Evolutionary conservation across 2,797 vertebrate genomes (phyloP).

Genomic region (Heterohyrax brucei): DNA sequence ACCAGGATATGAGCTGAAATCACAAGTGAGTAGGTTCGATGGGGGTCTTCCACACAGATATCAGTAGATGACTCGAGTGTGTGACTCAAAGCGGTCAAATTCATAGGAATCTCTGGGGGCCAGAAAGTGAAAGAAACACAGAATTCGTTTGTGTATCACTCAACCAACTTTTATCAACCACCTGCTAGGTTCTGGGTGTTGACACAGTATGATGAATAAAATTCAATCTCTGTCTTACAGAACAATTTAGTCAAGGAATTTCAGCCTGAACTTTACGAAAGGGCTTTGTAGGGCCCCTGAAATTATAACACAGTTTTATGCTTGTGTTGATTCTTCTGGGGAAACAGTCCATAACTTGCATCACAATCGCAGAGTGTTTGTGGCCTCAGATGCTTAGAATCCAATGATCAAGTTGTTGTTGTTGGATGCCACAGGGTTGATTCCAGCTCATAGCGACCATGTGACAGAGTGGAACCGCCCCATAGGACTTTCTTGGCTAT

Average conservation of each 20-base stretch:
- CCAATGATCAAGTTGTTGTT: neutral
- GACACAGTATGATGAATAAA: neutral
- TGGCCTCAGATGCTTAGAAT: neutral
- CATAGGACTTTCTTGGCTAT: neutral
- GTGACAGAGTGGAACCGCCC: neutral
- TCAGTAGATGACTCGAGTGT: neutral
- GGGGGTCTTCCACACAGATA: neutral
- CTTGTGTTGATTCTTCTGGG: conserved; percentile 24
- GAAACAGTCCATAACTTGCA: neutral
- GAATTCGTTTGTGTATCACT: neutral
- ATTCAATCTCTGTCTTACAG: neutral
- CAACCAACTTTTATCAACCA: neutral
- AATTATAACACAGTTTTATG: neutral
- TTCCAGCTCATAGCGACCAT: neutral
- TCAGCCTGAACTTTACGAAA: neutral
- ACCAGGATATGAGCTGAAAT: neutral
- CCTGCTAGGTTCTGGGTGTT: neutral
- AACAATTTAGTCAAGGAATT: neutral
- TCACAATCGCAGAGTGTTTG: neutral
- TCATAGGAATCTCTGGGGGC: neutral
- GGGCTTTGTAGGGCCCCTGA: neutral
- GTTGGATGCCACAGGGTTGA: neutral
- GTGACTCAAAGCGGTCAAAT: neutral
- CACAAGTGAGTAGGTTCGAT: neutral
- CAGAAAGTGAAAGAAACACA: neutral